Base-by-base conservation (phyloP, 2,113 vertebrate species). In the Eublepharis macularius region DNA sequence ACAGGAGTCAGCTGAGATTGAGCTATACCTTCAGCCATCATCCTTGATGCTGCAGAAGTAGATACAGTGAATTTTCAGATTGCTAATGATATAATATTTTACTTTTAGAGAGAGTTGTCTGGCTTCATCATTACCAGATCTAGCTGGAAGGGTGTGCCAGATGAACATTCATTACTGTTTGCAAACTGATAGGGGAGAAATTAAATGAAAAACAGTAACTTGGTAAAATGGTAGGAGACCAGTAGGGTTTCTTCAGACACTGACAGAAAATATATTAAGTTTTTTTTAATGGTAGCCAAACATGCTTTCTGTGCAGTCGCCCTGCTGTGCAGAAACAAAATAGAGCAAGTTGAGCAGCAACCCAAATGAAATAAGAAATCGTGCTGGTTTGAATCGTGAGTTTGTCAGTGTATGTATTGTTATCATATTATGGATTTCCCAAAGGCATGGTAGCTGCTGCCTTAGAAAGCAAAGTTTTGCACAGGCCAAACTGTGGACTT, bases 391-490 rank as follows among this genome's bases (percentile, higher is more conserved):
- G 3, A 32, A 49, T 51, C 51, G 80, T 87, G 54, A 79, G 32
- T 1, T 76, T 57, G 57, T 32, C 45, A 85, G 65, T 78, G 10
- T 85, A 66, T 77, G 80, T 11, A 1, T 75, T 66, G 54, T n/a
- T 81, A 7, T 70, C n/a, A 54, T 14, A 54, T 47, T 65, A 2
- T 66, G 0, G 51, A 0, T 0, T 51, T 4, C 12, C 29, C 54
- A 54, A 21, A 57, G 26, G 4, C 29, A 26, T 36, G 70, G 76
- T 86, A 4, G 21, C 6, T 70, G 73, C 4, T 81, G 9, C 26
- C 29, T n/a, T 51, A 43, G 54, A 29, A 87, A 86, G 74, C 21
- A 41, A 39, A 69, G 6, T 76, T 89, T n/a, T 76, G 36, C 45
- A 19, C 47, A 24, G 45, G 26, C 16, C 66, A 68, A 36, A 9